These are phyloP conservation scores for Eupeodes luniger DNA, from an alignment of 2,888 invertebrate species.

Conservation along the genomic window DNA sequence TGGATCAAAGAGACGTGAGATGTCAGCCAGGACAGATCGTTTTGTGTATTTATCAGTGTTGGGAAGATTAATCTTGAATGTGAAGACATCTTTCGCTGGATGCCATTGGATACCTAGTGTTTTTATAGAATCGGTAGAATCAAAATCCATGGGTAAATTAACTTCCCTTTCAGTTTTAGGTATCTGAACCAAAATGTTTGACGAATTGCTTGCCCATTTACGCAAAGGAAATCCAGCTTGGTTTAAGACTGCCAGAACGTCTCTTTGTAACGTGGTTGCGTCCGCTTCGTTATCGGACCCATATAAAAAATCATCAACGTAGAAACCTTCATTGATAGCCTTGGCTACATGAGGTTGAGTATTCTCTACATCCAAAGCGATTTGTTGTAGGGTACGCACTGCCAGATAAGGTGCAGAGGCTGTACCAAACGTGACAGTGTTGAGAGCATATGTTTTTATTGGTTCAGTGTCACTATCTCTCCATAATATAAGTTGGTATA, in stretches of 20 bases:
- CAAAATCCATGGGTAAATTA: conserved; percentile 34
- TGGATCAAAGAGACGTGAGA: background rate
- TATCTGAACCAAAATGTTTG: conserved; percentile 21
- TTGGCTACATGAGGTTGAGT: conserved; percentile 13
- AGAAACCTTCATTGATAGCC: background rate
- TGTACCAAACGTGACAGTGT: conserved; percentile 74
- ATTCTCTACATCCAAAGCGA: conserved; percentile 66
- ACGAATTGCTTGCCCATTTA: conserved; percentile 47
- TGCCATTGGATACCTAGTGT: conserved; percentile 21
- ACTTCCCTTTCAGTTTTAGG: conserved; percentile 46
- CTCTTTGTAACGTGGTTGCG: conserved; percentile 26
- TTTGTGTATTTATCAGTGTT: conserved; percentile 18
- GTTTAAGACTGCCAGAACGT: conserved; percentile 7
- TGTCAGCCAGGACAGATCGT: conserved; percentile 27
- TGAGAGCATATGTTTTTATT: background rate
- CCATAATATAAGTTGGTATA: conserved; percentile 38
- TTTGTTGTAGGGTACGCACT: conserved; percentile 63
- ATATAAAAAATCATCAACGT: conserved; percentile 37
- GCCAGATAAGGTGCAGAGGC: conserved; percentile 73
- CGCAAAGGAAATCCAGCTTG: conserved; percentile 39
- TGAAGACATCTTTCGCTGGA: conserved; percentile 30
- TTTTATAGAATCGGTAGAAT: conserved; percentile 39
- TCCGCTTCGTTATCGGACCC: conserved; percentile 39
- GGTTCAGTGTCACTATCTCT: background rate
- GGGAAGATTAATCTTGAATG: conserved; percentile 35